Evolutionary conservation across 2,113 vertebrate genomes (phyloP), one percentile per base, ranked within the genome.

Genomic region (Sisor rabdophorus): DNA sequence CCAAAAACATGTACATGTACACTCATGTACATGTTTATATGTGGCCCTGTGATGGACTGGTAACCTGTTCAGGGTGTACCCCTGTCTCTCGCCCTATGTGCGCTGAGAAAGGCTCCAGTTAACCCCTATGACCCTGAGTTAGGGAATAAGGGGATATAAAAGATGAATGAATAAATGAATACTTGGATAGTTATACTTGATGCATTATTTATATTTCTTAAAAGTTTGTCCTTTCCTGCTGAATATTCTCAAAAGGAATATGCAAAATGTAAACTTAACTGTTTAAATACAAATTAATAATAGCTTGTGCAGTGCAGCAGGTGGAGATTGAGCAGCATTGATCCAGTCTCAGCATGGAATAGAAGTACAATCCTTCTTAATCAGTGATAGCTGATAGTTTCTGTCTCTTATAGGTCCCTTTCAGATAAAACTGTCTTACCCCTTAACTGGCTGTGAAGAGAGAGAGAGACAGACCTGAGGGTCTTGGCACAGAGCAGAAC

Each of bases 341-440:
- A 83, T 80, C 67, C 40, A 67, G 60, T 53, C 73, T 71, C 81
- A 80, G 81, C 78, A 80, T 80, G 81, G 65, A 59, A 78, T 55
- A 75, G 70, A 64, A 75, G 76, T 68, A 71, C 64, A 48, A 53
- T 53, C 74, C 48, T 74, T 82, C 47, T 71, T 82, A 79, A 82
- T 81, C 80, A 74, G 76, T 73, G 56, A 65, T 60, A 50, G 71
- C 75, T 60, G 44, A 71, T 53, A 68, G 73, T 69, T 53, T 61
- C 56, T 73, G 59, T 50, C 64, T 73, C 52, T 55, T 60, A 76
- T 65, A 76, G 54, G 77, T 82, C 53, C 74, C 69, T 73, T 77
- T 82, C 67, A 80, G 75, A 77, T 75, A 80, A 77, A 71, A 52
- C 79, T 72, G 77, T 76, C 80, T 78, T 79, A 73, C 77, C 53